Base-by-base conservation (phyloP, 2,888 invertebrate species). In the Bruchidius siliquastri region DNA sequence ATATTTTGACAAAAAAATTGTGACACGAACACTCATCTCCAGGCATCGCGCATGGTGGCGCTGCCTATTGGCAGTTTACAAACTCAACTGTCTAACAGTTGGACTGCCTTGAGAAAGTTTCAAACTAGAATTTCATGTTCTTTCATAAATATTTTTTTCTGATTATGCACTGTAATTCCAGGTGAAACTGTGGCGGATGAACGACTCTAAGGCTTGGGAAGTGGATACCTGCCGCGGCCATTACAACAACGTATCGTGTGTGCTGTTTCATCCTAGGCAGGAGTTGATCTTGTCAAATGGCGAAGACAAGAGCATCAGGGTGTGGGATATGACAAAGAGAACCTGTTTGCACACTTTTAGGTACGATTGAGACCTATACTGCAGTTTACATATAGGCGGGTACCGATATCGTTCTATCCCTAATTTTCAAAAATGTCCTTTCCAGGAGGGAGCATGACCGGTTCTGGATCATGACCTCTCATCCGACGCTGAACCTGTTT, bases 191-290 rank as follows among this genome's bases (percentile, higher is more conserved):
- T 99, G 99, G 99, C 90, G 99, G 77, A 98, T 98, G 97, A 98
- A 98, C 84, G 98, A 98, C 86, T 92, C 95, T n/a, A 96, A 96
- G 90, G 99, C 98, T 0, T 99, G 98, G 98, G 99, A 99, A 85
- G 78, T 99, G 69, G 99, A 99, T 87, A 97, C 98, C 0, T 99
- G 98, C 82, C 92, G 99, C n/a, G 99, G 99, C 0, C 99, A 99
- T 86, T 99, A 99, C 89, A 98, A 99, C 89, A 99, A 99, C 86
- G 99, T 99, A 0, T 99, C 98, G 0, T 98, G 98, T 84, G 97
- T 96, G 0, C 87, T 98, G 69, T 99, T 99, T 88, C 99, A 99
- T 88, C 98, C 99, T 0, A 90, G 97, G 21, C 97, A 98, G 86
- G 99, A 99, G 84, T 89, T 99, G 32, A 96, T 99, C 76, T 88